phyloP scores from a whole-genome alignment of 2,797 vertebrate genomes.

The Anniella stebbinsi region DNA sequence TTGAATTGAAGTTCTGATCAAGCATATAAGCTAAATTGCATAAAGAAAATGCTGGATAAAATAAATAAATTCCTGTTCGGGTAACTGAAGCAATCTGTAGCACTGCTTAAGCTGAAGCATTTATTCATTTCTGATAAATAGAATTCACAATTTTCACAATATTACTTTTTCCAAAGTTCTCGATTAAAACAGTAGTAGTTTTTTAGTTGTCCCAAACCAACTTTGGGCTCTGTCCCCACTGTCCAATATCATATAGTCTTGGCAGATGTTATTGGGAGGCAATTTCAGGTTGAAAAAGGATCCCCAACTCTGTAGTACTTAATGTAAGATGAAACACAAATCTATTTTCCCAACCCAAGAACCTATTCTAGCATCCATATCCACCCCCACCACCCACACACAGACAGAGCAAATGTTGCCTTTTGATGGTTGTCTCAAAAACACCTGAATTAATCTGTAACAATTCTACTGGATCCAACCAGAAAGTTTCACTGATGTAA shows the following conservation, averaged over 20 bases:
- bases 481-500: not conserved
- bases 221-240: not conserved
- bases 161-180: not conserved
- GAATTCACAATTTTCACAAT: not conserved
- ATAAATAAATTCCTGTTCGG: not conserved
- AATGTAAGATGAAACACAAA: not conserved
- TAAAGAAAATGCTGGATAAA: not conserved
- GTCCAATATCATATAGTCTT: no score
- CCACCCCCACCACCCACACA: not conserved
- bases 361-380: not conserved
- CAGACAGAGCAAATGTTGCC: not conserved
- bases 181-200: not conserved
- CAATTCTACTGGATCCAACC: not conserved
- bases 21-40: not conserved
- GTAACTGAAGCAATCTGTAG: not conserved
- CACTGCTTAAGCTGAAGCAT: not conserved
- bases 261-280: no score
- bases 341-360: not conserved
- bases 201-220: not conserved
- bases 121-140: not conserved
- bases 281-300: no score
- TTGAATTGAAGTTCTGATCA: not conserved
- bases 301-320: no score
- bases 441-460: not conserved
- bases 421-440: not conserved